These are phyloP conservation scores for Sinocyclocheilus maitianheensis DNA, from an alignment of 2,113 vertebrate species.

Conservation along the genomic window DNA sequence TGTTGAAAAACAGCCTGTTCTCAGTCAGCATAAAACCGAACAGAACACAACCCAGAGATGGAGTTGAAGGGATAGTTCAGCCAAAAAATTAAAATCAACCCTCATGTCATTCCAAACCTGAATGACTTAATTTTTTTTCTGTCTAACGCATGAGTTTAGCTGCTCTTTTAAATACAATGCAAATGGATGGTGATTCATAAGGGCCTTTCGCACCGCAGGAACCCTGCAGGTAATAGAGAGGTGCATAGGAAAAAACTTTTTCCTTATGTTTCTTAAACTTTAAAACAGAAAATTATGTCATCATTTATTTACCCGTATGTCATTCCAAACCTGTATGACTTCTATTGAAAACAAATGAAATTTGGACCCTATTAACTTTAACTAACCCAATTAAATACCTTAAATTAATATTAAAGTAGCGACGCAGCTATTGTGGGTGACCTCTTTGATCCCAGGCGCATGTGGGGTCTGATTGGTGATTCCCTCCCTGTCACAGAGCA, in stretches of 20 bases:
- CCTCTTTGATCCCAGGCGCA: conserved; percentile 57
- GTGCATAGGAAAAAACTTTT: too few relatives aligned
- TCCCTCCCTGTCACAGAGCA: conserved; percentile 37
- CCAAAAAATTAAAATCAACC: neutral
- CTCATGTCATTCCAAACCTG: neutral
- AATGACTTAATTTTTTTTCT: neutral
- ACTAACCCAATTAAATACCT: neutral
- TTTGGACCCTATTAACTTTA: neutral
- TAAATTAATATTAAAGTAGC: too few relatives aligned
- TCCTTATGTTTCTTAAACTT: too few relatives aligned
- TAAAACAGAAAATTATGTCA: too few relatives aligned
- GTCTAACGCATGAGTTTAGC: neutral
- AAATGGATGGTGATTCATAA: neutral
- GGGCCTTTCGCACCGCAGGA: too few relatives aligned
- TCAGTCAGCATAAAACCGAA: neutral
- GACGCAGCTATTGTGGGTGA: neutral
- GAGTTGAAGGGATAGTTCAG: neutral
- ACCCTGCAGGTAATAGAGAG: too few relatives aligned
- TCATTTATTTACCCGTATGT: neutral
- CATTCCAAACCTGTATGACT: neutral
- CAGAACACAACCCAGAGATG: conserved; percentile 1
- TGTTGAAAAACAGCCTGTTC: conserved; percentile 34
- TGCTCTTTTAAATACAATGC: neutral
- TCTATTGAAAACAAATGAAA: neutral
- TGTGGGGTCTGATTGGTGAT: conserved; percentile 43